Evolutionary conservation across 1,140 invertebrate genomes (phyloP).

Genomic region (Cyphomyrmex costatus): DNA sequence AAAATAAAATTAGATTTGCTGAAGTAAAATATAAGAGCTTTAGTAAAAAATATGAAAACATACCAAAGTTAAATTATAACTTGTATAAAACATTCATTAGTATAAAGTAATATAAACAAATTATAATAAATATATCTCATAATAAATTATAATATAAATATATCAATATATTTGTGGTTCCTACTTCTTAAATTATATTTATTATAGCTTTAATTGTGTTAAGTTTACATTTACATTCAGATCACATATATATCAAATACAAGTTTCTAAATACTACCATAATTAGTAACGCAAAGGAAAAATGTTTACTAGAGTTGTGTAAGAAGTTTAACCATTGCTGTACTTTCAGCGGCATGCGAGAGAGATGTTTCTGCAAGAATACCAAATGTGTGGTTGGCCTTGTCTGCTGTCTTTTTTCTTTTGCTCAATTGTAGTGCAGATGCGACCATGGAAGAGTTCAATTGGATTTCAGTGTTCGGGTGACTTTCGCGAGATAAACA

Average conservation of each 20-base stretch:
- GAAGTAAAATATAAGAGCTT: background rate
- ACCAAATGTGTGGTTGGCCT: background rate
- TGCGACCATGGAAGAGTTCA: background rate
- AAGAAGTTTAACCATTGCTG: background rate
- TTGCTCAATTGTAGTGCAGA: conserved; percentile 17
- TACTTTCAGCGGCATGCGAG: background rate
- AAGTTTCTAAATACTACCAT: background rate
- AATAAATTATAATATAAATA: no score
- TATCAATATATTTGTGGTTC: background rate
- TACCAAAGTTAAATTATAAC: background rate
- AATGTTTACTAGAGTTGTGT: background rate
- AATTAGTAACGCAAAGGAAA: background rate
- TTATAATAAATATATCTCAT: background rate
- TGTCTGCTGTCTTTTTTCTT: background rate
- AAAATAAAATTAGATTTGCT: background rate
- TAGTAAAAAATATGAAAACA: background rate
- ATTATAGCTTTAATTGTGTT: background rate
- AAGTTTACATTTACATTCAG: background rate
- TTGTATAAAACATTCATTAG: background rate
- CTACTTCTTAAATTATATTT: background rate
- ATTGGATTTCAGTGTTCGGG: conserved; percentile 7
- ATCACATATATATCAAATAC: background rate
- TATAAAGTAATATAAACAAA: background rate
- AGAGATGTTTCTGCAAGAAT: background rate
- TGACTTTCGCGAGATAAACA: conserved; percentile 3